Conservation (phyloP, 2,797 vertebrate genomes). For the Dryobates pubescens region DNA sequence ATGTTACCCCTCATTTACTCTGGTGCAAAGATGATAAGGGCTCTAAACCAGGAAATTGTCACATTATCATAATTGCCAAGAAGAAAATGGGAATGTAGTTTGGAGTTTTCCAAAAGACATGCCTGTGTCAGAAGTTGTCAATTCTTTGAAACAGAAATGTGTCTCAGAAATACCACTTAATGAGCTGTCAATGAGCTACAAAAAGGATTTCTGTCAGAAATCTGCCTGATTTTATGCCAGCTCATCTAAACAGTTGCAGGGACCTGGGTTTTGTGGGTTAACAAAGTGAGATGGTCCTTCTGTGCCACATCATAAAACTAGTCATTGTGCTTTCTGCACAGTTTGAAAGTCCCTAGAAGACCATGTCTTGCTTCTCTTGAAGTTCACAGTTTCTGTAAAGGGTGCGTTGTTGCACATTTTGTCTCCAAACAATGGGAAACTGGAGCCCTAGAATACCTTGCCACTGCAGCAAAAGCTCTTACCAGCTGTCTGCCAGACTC, state of each 20-base stretch:
- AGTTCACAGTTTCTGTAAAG: not conserved
- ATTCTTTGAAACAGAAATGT: slow-evolving; percentile 18
- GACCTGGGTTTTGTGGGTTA: not conserved
- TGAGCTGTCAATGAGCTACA: not conserved
- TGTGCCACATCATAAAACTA: not conserved
- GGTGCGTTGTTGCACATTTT: not conserved
- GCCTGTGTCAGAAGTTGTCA: not conserved
- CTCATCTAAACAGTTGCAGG: not conserved
- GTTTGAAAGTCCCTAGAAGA: not conserved
- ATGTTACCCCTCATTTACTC: not conserved
- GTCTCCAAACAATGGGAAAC: not conserved
- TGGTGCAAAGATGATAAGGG: not conserved
- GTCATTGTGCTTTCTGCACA: not conserved
- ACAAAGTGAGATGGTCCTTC: not conserved
- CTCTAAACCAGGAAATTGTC: not conserved
- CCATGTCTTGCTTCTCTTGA: not conserved
- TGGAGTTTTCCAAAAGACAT: not conserved
- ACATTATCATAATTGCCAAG: not conserved
- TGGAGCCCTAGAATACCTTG: not conserved
- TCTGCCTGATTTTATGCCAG: not conserved
- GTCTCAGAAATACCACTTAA: slow-evolving; percentile 7
- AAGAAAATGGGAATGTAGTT: not conserved
- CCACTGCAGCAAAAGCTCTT: not conserved
- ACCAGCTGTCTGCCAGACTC: not conserved
- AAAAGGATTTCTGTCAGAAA: slow-evolving; percentile 1